Evolutionary conservation across 23 tunicate genomes (phyloP), one percentile per base, ranked within the genome.

Genomic region (Trididemnum nubilum): DNA sequence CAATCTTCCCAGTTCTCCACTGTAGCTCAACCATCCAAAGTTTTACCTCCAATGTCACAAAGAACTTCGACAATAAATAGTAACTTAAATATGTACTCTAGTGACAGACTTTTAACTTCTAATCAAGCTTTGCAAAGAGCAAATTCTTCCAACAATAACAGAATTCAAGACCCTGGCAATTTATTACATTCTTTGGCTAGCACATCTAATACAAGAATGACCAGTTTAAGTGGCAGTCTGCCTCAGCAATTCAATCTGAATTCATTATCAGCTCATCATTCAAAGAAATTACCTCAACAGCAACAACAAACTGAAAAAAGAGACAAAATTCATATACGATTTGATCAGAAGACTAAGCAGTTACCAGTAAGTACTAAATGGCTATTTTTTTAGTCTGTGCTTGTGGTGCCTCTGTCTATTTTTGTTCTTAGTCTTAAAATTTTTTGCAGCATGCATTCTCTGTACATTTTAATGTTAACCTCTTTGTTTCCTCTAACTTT

Each of bases 241-340:
- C n/a, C n/a, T n/a, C n/a, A n/a, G n/a, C n/a, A n/a, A n/a, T n/a
- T n/a, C n/a, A n/a, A n/a, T n/a, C n/a, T n/a, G n/a, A n/a, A n/a
- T n/a, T n/a, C n/a, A n/a, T n/a, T n/a, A n/a, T n/a, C n/a, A n/a
- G n/a, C n/a, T n/a, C n/a, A n/a, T n/a, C n/a, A n/a, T n/a, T n/a
- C n/a, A n/a, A n/a, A n/a, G n/a, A n/a, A n/a, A n/a, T n/a, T n/a
- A n/a, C n/a, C n/a, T n/a, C n/a, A 61, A 61, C 26, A 21, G 67
- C 31, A 67, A 24, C 25, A 21, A 24, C 78, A 73, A 26, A 18
- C 58, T 15, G 81, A 54, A 33, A 77, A 77, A 33, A 52, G 81
- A 77, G 81, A 77, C 67, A 77, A 77, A 32, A 77, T 77, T 54
- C 81, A 57, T 30, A 77, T 77, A 25, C 27, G 66, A 52, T 77